phyloP scores from a whole-genome alignment of 2,113 vertebrate species.

The Petrocephalus zakoni region DNA sequence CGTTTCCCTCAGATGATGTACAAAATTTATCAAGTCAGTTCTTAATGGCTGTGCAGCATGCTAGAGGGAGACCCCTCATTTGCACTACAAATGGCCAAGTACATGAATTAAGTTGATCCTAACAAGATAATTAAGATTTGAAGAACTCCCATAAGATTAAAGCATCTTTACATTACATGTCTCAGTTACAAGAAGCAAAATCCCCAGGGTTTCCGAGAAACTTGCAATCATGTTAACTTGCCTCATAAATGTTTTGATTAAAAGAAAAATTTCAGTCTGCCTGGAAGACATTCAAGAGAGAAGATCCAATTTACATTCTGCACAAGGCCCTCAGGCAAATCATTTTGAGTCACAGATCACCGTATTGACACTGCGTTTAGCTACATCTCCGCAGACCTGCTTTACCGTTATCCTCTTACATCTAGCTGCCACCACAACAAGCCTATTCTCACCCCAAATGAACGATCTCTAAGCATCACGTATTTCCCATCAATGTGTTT shows the following conservation, averaged over 20 bases:
- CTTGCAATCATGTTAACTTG: slow-evolving; percentile 36
- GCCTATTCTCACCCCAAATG: neutral
- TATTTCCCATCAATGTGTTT: neutral
- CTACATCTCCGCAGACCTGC: neutral
- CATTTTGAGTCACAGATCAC: slow-evolving; percentile 37
- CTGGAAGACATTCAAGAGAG: slow-evolving; percentile 37
- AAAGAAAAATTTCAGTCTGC: slow-evolving; percentile 43
- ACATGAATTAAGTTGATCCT: slow-evolving; percentile 8
- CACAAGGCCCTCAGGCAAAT: slow-evolving; percentile 34
- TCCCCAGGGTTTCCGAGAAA: slow-evolving; percentile 35
- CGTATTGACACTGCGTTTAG: slow-evolving; percentile 20
- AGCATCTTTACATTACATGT: slow-evolving; percentile 30
- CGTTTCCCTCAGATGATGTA: neutral
- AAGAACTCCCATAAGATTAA: slow-evolving; percentile 36
- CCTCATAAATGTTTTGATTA: slow-evolving; percentile 51
- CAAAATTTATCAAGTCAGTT: neutral
- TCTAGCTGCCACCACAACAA: neutral
- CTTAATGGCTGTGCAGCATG: neutral
- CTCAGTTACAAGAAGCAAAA: slow-evolving; percentile 37
- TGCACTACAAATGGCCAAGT: neutral
- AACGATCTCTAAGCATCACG: neutral
- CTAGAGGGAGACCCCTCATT: neutral
- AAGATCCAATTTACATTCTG: slow-evolving; percentile 49
- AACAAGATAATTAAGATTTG: slow-evolving; percentile 39
- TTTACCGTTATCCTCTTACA: neutral